Conservation (phyloP, 2,113 vertebrate genomes). For the Arenaria interpres region DNA sequence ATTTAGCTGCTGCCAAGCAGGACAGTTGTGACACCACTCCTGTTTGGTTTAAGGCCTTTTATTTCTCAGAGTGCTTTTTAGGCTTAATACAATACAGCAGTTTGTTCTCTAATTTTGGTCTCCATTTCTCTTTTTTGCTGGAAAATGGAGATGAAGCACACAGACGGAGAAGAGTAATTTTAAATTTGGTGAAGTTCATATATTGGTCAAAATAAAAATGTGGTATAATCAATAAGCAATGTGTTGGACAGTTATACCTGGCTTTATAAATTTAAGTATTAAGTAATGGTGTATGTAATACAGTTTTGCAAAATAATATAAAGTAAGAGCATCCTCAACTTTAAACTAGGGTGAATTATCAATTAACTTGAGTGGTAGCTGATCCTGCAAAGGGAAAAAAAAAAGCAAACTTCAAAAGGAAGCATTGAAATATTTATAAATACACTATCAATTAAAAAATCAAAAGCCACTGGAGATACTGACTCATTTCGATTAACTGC, state of each 20-base stretch:
- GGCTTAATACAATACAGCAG: not conserved
- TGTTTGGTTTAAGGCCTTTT: not conserved
- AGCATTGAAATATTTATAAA: conserved; percentile 2
- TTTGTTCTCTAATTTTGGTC: not conserved
- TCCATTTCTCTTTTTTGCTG: not conserved
- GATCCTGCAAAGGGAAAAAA: not conserved
- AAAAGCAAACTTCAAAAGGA: not conserved
- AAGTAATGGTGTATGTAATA: not conserved
- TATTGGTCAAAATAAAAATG: not conserved
- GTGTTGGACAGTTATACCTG: not conserved
- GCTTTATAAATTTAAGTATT: not conserved
- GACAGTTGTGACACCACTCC: not conserved
- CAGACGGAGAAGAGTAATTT: not conserved
- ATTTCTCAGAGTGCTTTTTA: not conserved
- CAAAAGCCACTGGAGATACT: not conserved
- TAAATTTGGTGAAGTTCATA: not conserved
- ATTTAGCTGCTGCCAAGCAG: not conserved
- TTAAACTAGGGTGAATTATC: not conserved
- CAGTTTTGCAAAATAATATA: not conserved
- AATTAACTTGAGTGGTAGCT: not conserved
- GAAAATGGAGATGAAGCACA: not conserved
- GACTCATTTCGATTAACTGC: not conserved
- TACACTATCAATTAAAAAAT: not conserved
- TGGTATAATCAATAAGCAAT: not conserved
- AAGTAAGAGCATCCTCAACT: not conserved